Evolutionary conservation across 2,113 vertebrate genomes (phyloP).

Genomic region (Pterophyllum scalare): DNA sequence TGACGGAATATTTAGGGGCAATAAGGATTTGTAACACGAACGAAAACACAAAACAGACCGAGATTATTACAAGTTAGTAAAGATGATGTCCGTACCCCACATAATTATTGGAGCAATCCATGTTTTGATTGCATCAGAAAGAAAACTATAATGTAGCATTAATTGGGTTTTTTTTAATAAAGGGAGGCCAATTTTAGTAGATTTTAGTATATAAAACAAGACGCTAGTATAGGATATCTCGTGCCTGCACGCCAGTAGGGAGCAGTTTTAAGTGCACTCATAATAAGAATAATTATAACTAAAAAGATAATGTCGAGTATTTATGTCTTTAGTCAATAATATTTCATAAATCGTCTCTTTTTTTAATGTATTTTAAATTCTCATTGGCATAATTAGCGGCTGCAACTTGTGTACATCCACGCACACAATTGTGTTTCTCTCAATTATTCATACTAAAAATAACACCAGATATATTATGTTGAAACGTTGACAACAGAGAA

Average conservation of each 20-base stretch:
- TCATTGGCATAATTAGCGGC: not conserved
- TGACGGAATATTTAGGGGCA: slow-evolving; percentile 13
- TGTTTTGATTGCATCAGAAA: not conserved
- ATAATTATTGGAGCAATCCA: not conserved
- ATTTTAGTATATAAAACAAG: not conserved
- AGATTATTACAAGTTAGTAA: not conserved
- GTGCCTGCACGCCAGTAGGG: not conserved
- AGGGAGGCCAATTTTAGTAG: not conserved
- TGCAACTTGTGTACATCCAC: not conserved
- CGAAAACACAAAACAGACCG: not conserved
- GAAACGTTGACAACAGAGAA: not conserved
- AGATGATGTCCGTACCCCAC: not conserved
- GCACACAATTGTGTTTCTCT: not conserved
- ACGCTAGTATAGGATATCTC: not conserved
- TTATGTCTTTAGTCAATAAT: not conserved
- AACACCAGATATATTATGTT: not conserved
- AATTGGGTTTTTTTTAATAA: too few species aligned
- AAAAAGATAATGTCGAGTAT: not conserved
- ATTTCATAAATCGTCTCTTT: not conserved
- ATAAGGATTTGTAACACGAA: not conserved
- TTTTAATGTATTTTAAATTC: not conserved
- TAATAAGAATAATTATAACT: not conserved
- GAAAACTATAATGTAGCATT: not conserved
- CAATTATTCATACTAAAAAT: not conserved
- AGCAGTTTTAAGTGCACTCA: not conserved